These are phyloP conservation scores for Aelia acuminata DNA, from an alignment of 2,888 invertebrate species.

Conservation along the genomic window DNA sequence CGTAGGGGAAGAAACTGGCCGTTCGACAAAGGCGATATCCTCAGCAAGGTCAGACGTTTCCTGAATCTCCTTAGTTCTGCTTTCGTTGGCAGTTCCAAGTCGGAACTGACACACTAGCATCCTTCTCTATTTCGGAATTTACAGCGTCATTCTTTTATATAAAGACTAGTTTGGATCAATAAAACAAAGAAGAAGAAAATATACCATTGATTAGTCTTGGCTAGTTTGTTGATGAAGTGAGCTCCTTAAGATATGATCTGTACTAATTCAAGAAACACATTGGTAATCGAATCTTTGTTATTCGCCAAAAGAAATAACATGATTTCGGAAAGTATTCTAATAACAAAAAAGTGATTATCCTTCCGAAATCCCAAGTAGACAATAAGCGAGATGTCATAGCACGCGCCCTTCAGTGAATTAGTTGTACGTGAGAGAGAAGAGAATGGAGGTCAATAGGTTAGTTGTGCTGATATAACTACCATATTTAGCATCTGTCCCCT, in stretches of 20 bases:
- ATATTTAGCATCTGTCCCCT: conserved; percentile 13
- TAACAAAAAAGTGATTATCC: background rate
- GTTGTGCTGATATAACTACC: conserved; percentile 18
- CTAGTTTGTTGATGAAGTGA: too few species aligned
- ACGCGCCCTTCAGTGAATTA: background rate
- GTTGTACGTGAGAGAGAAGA: background rate
- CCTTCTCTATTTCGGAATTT: background rate
- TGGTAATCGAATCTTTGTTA: too few species aligned
- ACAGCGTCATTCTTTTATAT: background rate
- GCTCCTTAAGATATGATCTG: too few species aligned
- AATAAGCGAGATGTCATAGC: background rate
- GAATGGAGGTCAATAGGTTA: background rate
- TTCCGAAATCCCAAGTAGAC: background rate
- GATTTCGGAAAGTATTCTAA: too few species aligned
- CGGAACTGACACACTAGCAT: conserved; percentile 45
- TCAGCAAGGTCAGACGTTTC: conserved; percentile 32
- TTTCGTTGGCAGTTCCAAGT: background rate
- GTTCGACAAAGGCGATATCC: background rate
- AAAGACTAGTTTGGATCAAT: too few species aligned
- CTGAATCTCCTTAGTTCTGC: conserved; percentile 39
- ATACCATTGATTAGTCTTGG: too few species aligned
- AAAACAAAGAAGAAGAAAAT: too few species aligned
- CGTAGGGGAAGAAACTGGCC: conserved; percentile 3
- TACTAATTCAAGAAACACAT: too few species aligned
- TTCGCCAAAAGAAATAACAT: too few species aligned